phyloP scores from a whole-genome alignment of 2,113 vertebrate genomes.

The Chauna torquata region DNA sequence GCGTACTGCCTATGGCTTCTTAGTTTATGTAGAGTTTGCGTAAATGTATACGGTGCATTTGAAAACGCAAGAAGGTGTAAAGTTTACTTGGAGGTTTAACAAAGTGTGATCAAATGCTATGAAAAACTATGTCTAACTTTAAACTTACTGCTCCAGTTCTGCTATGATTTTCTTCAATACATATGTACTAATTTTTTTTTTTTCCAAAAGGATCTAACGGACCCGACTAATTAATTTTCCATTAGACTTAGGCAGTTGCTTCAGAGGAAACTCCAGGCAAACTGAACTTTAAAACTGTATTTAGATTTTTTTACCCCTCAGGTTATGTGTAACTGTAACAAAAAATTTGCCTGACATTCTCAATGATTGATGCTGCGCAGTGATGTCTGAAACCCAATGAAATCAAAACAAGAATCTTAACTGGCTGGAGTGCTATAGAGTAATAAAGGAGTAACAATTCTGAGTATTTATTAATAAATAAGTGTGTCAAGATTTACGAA shows the following conservation, averaged over 20 bases:
- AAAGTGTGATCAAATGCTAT: background rate
- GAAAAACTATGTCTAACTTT: background rate
- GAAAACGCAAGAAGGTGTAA: background rate
- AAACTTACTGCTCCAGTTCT: background rate
- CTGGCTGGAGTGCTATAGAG: background rate
- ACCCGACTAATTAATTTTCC: background rate
- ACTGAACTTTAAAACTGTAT: background rate
- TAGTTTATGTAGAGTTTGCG: background rate
- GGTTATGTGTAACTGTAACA: background rate
- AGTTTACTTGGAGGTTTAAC: background rate
- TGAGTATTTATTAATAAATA: background rate
- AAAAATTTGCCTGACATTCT: background rate
- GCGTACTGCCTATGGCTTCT: background rate
- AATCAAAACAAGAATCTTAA: background rate
- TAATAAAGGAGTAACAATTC: background rate
- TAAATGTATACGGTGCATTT: background rate
- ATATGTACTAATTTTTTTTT: background rate
- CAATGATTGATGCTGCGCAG: background rate
- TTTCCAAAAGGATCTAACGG: background rate
- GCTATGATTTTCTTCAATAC: background rate
- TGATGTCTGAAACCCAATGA: background rate
- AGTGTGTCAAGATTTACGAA: background rate
- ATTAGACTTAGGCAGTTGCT: background rate
- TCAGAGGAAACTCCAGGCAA: background rate
- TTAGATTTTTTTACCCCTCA: background rate